Conservation (phyloP, 2,797 vertebrate genomes). For the Threskiornis aethiopicus region DNA sequence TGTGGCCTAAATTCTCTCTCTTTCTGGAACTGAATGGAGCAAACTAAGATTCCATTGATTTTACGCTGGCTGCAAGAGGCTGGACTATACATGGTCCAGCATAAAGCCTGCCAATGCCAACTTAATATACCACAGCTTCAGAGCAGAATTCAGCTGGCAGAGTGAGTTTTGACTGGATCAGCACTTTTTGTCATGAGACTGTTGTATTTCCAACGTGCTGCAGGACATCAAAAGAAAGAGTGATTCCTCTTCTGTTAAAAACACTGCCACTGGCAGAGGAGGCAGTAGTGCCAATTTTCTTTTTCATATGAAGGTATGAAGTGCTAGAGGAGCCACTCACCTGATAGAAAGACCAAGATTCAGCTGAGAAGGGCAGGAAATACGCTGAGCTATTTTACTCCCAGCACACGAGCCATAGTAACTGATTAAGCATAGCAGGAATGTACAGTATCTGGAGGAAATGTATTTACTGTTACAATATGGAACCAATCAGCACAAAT, state of each 20-base stretch:
- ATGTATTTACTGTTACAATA: background rate
- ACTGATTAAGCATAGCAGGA: no score
- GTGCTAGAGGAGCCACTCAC: background rate
- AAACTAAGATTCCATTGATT: background rate
- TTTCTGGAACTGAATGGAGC: background rate
- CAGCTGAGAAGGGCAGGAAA: background rate
- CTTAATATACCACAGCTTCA: background rate
- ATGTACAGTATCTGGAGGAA: background rate
- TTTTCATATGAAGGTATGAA: background rate
- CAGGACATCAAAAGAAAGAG: background rate
- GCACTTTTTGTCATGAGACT: background rate
- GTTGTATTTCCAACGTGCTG: background rate
- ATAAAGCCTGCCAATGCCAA: background rate
- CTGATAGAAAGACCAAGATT: background rate
- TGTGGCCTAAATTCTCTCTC: background rate
- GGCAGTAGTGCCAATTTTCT: background rate
- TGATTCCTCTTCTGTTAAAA: background rate
- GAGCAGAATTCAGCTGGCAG: background rate
- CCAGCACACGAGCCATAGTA: background rate
- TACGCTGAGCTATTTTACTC: background rate
- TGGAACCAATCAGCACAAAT: background rate
- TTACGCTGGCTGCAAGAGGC: background rate
- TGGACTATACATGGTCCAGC: background rate
- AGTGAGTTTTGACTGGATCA: background rate
- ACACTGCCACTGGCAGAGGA: background rate